Conservation (phyloP, 2,797 vertebrate genomes). For the Onychomys arenicola region DNA sequence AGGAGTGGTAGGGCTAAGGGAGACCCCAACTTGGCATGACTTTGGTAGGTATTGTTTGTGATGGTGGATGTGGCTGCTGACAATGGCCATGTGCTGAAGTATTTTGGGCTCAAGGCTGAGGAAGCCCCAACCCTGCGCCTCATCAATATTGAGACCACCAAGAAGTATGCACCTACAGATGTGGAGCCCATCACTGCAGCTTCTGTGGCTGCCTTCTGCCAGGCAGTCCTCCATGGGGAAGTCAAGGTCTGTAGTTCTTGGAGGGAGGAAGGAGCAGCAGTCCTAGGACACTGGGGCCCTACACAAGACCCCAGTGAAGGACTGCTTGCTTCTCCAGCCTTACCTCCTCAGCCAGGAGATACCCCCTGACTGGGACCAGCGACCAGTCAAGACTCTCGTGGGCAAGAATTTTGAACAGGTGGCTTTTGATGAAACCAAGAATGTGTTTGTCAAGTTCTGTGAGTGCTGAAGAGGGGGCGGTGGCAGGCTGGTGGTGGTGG, state of each 20-base stretch:
- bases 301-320: neutral
- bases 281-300: fast-evolving
- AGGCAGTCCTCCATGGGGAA: constrained; percentile 88
- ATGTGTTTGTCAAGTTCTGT: constrained; percentile 97
- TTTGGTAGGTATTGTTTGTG: constrained; percentile 92
- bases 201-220: constrained; percentile 87
- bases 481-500: neutral
- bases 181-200: constrained; percentile 75
- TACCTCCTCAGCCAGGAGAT: constrained; percentile 90
- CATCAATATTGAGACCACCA: constrained; percentile 89
- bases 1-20: fast-evolving
- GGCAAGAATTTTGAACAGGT: constrained; percentile 95
- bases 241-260: constrained; percentile 88
- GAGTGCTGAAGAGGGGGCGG: constrained; percentile 81
- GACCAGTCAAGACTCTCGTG: constrained; percentile 93
- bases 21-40: neutral
- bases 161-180: constrained; percentile 88
- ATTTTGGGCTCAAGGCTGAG: constrained; percentile 89
- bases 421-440: constrained; percentile 93
- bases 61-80: constrained; percentile 87
- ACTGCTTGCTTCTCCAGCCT: constrained; percentile 76
- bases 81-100: constrained; percentile 88
- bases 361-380: constrained; percentile 94
- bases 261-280: neutral
- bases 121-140: constrained; percentile 91